phyloP scores from a whole-genome alignment of 2,888 invertebrate species.

The Tachina grossa region DNA sequence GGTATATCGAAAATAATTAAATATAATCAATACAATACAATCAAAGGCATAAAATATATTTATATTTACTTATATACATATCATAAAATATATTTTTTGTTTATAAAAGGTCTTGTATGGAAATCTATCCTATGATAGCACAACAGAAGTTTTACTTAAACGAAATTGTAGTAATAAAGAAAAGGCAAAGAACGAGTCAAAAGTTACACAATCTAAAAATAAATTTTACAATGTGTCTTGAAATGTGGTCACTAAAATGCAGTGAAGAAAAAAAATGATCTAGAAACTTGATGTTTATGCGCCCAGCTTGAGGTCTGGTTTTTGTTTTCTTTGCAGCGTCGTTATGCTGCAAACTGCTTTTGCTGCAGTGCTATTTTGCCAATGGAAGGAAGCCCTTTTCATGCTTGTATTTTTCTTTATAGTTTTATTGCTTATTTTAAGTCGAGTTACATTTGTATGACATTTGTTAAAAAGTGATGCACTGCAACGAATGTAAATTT shows the following conservation, averaged over 20 bases:
- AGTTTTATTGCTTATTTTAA: slow-evolving; percentile 12
- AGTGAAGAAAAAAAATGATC: slow-evolving; percentile 12
- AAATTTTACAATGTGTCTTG: slow-evolving; percentile 45
- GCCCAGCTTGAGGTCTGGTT: slow-evolving; percentile 64
- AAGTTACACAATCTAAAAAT: slow-evolving; percentile 31
- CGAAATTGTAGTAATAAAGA: slow-evolving; percentile 35
- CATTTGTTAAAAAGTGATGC: slow-evolving; percentile 42
- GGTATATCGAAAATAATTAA: too few relatives aligned
- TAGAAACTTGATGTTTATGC: slow-evolving; percentile 62
- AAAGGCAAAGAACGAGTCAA: background rate
- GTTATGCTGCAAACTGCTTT: slow-evolving; percentile 1
- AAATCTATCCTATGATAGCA: background rate
- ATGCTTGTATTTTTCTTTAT: background rate
- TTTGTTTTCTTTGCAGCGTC: background rate
- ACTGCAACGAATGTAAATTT: background rate
- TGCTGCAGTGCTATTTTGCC: slow-evolving; percentile 1
- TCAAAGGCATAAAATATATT: too few relatives aligned
- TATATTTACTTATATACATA: too few relatives aligned
- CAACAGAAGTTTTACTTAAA: slow-evolving; percentile 42
- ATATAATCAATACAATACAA: too few relatives aligned
- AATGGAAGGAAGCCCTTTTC: slow-evolving; percentile 48
- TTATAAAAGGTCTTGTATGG: too few relatives aligned
- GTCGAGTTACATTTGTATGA: slow-evolving; percentile 35
- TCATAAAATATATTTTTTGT: too few relatives aligned
- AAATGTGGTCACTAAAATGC: slow-evolving; percentile 54